A percentile compares a stretch with the other conserved stretches of the same genome.
These are phyloP conservation scores for Cavia aperea DNA, from an alignment of 2,113 vertebrate species.

Conservation along the genomic window DNA sequence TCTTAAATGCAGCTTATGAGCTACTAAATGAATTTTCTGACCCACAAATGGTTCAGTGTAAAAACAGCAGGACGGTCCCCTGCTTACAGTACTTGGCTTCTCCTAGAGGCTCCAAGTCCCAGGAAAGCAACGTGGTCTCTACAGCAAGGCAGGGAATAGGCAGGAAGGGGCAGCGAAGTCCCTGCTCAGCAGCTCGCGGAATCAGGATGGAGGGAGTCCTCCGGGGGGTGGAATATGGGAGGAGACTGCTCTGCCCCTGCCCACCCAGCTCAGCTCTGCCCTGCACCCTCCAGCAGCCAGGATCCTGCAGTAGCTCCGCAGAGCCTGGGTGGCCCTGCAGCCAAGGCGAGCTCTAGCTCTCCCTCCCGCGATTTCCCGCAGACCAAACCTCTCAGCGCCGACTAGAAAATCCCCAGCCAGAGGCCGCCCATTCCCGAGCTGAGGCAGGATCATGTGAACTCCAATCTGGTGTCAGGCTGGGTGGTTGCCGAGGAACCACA, in stretches of 20 bases:
- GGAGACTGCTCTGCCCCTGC: neutral
- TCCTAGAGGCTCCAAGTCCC: neutral
- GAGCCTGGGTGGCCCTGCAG: neutral
- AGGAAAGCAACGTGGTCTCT: neutral
- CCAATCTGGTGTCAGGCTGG: slow-evolving; percentile 53
- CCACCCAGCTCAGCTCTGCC: neutral
- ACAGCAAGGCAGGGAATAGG: neutral
- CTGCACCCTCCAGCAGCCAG: neutral
- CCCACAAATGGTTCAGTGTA: neutral
- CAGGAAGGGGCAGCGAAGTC: neutral
- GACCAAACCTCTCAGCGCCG: neutral
- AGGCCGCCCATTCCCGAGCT: slow-evolving; percentile 41
- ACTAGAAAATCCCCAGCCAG: slow-evolving; percentile 54
- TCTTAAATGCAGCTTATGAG: neutral
- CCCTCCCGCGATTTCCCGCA: neutral
- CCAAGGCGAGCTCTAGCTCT: neutral
- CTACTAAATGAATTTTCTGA: neutral
- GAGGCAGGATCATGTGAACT: slow-evolving; percentile 65
- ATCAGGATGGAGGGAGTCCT: neutral
- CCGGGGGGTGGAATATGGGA: neutral
- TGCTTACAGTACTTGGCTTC: neutral
- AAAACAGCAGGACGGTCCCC: neutral
- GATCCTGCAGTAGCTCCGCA: neutral
- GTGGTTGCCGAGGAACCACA: slow-evolving; percentile 45
- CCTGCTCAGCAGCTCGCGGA: neutral